Evolutionary conservation across 2,888 invertebrate species (phyloP), one percentile per base, ranked within the genome.

Genomic region (Scaeva pyrastri): DNA sequence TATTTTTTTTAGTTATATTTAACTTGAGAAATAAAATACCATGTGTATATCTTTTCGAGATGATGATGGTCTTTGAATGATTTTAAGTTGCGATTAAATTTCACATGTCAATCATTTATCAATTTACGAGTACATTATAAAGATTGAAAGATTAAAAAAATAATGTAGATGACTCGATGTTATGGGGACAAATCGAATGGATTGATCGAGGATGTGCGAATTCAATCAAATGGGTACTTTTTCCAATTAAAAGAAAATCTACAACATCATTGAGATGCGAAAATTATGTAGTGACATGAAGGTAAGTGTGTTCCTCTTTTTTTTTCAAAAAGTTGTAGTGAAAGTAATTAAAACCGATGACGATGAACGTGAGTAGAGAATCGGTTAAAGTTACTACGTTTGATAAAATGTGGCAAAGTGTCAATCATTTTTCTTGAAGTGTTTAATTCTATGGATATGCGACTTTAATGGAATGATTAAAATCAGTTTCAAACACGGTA

Each of bases 1-100:
- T 55, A 14, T 31, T 58, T n/a, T n/a, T n/a, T n/a, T n/a, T n/a
- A n/a, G n/a, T 58, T 19, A 66, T 66, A 26, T 66, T 66, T 48
- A 19, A 48, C 19, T 48, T 66, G 26, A 45, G 31, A 31, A n/a
- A 36, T 19, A 23, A 31, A 31, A 31, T 31, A 31, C n/a, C n/a
- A n/a, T 31, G 8, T 7, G 31, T 31, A 48, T 12, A 23, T 26
- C 16, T 45, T 39, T 64, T 12, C 0, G 7, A 45, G 16, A 45
- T 16, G 16, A 16, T 48, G 16, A 45, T 16, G 16, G 16, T 48
- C 48, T 31, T 48, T 66, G 48, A 19, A 48, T 48, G 31, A 36
- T 48, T 21, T 66, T 48, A 31, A 36, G 26, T 19, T 16, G 66
- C 31, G 66, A 66, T 66, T 48, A 66, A 48, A 36, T 66, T 66